Evolutionary conservation across 2,113 vertebrate species (phyloP), one percentile per base, ranked within the genome.

Genomic region (Hyaena hyaena): DNA sequence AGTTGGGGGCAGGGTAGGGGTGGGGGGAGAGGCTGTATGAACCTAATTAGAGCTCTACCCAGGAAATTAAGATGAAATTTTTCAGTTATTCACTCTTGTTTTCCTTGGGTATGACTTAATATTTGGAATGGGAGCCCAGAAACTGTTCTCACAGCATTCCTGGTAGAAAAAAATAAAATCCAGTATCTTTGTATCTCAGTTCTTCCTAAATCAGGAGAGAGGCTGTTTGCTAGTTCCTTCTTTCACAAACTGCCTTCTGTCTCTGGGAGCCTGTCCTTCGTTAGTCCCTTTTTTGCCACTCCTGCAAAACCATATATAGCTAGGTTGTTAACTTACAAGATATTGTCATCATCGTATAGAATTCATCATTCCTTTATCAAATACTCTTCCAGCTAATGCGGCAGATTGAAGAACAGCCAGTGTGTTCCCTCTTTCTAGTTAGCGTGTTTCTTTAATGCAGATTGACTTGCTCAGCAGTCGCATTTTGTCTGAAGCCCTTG

Each of bases 391-490:
- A 92, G 73, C 63, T 90, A 95, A 90, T 96, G 73, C 11, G 6
- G 77, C 92, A 92, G 87, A 96, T 96, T 96, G 88, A 94, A 97
- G 85, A 95, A 88, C 63, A 90, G 85, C 85, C 53, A 81, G 26
- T 66, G 15, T 95, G 85, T 45, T 93, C 58, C 63, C 82, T 93
- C 58, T 96, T 45, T 90, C 93, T 96, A 85, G 93, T 87, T 97
- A 95, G 82, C 10, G 19, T 92, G 77, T 97, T 93, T 96, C 97
- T 97, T 92, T 97, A 96, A 96, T 94, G 94, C 90, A 90, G 94
- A 97, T 96, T 94, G 97, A 97, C 96, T 98, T 97, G 96, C 92
- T 97, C 97, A 97, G 97, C 94, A 98, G 95, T 97, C 50, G 12
- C 68, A 58, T 97, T 97, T 91, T 95, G 86, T 98, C 89, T 97